These are phyloP conservation scores for Gastracanthus pulcherrimus DNA, from an alignment of 2,888 invertebrate species.

Conservation along the genomic window DNA sequence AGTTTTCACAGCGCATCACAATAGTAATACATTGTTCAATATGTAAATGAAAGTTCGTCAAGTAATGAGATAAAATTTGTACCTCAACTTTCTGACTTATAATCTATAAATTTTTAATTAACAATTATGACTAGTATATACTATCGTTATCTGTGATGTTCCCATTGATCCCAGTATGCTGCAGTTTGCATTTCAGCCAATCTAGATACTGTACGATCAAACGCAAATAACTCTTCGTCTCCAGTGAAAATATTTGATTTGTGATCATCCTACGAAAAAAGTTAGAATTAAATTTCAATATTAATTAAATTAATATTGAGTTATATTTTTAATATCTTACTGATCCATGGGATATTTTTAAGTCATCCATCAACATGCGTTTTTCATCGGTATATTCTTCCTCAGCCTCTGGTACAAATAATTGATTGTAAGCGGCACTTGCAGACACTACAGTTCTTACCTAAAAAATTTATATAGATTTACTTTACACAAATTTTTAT, in stretches of 20 bases:
- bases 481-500: constrained; percentile 11
- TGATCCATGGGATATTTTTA: constrained; percentile 88
- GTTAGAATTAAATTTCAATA: constrained; percentile 1
- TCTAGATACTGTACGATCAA: constrained; percentile 94
- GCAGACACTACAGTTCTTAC: constrained; percentile 90
- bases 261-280: constrained; percentile 82
- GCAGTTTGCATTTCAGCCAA: constrained; percentile 97
- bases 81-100: constrained; percentile 17
- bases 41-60: constrained; percentile 22
- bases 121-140: constrained; percentile 60
- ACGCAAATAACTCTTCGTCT: constrained; percentile 98
- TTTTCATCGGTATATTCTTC: constrained; percentile 86
- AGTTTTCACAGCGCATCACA: constrained; percentile 31
- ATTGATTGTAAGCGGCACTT: constrained; percentile 85
- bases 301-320: constrained; percentile 16
- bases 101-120: constrained; percentile 2
- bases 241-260: constrained; percentile 96
- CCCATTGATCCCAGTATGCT: constrained; percentile 95
- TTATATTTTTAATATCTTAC: constrained; percentile 76
- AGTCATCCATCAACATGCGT: constrained; percentile 95
- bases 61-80: constrained; percentile 12
- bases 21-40: constrained; percentile 23
- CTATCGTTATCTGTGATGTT: constrained; percentile 73
- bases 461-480: constrained; percentile 77
- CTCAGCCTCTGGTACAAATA: constrained; percentile 83